Conservation (phyloP, 2,888 invertebrate species). For the Papilio gigon region DNA sequence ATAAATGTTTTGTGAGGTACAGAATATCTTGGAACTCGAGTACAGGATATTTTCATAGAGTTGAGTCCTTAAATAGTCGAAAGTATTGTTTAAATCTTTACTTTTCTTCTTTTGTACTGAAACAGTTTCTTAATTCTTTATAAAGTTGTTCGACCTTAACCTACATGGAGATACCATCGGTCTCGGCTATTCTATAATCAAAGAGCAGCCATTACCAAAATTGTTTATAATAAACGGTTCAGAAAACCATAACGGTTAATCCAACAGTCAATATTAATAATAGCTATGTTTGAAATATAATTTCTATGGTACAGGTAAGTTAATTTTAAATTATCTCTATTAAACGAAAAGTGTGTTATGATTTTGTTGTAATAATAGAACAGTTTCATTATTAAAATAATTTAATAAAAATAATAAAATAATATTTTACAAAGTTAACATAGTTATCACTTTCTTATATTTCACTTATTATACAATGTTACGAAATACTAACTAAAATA, state of each 20-base stretch:
- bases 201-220: slow-evolving; percentile 25
- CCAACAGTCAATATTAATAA: neutral
- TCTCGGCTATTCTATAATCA: slow-evolving; percentile 14
- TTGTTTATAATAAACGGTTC: slow-evolving; percentile 25
- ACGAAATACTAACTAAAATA: slow-evolving; percentile 12
- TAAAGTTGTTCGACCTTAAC: slow-evolving; percentile 29
- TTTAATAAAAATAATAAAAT: slow-evolving; percentile 39
- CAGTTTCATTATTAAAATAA: slow-evolving; percentile 38
- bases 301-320: too few relatives aligned
- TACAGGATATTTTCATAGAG: too few relatives aligned
- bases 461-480: slow-evolving; percentile 7
- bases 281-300: slow-evolving; percentile 24
- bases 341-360: neutral
- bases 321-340: slow-evolving; percentile 13
- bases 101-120: neutral
- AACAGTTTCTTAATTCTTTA: neutral
- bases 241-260: slow-evolving; percentile 25
- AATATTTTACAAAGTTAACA: slow-evolving; percentile 34
- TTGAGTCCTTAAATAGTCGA: too few relatives aligned
- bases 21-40: too few relatives aligned
- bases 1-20: too few relatives aligned
- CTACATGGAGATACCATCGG: slow-evolving; percentile 9
- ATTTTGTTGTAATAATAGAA: neutral
- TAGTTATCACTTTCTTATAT: slow-evolving; percentile 21
- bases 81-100: too few relatives aligned